Percentiles rank a stretch among this genome's conserved stretches.
These are phyloP conservation scores for Coelogynopora nodosa DNA, from an alignment of 2,888 invertebrate species.

Conservation along the genomic window DNA sequence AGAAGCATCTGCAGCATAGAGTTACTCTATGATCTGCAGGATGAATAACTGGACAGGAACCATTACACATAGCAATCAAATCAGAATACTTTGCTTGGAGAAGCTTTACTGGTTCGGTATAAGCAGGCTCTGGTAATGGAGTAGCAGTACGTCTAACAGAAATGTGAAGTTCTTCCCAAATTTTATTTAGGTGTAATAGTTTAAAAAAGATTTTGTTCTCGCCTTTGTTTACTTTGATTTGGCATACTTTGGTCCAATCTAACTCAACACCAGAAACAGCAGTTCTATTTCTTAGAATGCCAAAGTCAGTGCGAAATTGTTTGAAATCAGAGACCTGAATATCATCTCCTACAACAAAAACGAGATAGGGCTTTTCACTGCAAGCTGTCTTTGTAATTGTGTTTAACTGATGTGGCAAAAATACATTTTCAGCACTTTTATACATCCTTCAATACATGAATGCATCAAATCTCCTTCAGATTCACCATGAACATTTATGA, in stretches of 20 bases:
- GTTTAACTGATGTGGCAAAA: not conserved
- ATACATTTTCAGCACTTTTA: not conserved
- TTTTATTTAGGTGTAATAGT: not conserved
- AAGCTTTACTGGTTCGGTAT: not conserved
- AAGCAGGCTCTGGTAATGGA: not conserved
- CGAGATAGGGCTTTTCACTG: not conserved
- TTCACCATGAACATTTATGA: not conserved
- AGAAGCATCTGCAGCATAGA: not conserved
- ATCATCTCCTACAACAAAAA: not conserved
- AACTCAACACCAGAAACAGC: not conserved
- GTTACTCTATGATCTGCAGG: too few species aligned
- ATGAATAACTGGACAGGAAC: not conserved
- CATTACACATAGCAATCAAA: not conserved
- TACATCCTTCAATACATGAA: not conserved
- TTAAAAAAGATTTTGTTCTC: not conserved
- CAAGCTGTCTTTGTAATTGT: not conserved
- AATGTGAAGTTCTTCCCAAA: not conserved
- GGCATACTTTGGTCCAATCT: not conserved
- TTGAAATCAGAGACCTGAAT: not conserved
- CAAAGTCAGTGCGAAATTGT: not conserved
- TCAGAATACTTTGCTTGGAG: not conserved
- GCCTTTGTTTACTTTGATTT: not conserved
- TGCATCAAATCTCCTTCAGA: not conserved
- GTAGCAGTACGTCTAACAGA: not conserved
- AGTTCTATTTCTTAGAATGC: not conserved